A percentile compares a stretch with the other conserved stretches of the same genome.
Conservation (phyloP, 2,888 invertebrate genomes). For the Leistus spinibarbis region DNA sequence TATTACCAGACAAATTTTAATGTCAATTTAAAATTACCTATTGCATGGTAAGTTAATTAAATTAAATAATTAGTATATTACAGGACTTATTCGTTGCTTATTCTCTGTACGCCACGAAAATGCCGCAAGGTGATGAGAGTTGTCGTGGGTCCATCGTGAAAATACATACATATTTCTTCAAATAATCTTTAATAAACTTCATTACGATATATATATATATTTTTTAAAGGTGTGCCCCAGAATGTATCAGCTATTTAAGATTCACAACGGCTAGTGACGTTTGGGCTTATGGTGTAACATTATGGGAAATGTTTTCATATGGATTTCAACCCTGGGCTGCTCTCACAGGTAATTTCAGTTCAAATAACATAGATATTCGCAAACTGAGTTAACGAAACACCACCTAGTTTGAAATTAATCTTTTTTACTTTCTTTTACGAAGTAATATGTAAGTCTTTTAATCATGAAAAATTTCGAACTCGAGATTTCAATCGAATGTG, state of each 20-base stretch:
- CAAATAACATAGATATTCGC: not conserved
- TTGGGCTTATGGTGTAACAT: slow-evolving; percentile 96
- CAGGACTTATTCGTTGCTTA: too few relatives aligned
- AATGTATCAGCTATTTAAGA: slow-evolving; percentile 93
- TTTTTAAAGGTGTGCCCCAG: slow-evolving; percentile 85
- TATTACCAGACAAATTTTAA: slow-evolving; percentile 99
- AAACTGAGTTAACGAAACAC: too few relatives aligned
- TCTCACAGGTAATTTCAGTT: slow-evolving; percentile 68
- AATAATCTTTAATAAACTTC: not conserved
- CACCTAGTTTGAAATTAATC: too few relatives aligned
- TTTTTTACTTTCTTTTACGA: too few relatives aligned
- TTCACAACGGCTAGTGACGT: slow-evolving; percentile 98
- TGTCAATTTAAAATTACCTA: slow-evolving; percentile 94
- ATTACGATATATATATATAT: slow-evolving; percentile 6
- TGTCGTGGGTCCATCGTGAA: too few relatives aligned
- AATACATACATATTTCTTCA: too few relatives aligned
- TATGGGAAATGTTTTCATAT: slow-evolving; percentile 99
- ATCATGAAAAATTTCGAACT: too few relatives aligned
- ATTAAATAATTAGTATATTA: too few relatives aligned
- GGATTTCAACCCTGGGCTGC: slow-evolving; percentile 99
- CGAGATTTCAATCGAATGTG: too few relatives aligned
- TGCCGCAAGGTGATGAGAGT: too few relatives aligned
- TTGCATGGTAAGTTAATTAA: slow-evolving; percentile 86
- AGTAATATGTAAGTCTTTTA: too few relatives aligned
- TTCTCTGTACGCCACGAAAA: too few relatives aligned